A percentile compares a stretch with the other conserved stretches of the same genome.
These are phyloP conservation scores for Zoanthus sansibaricus DNA, from an alignment of 92 coral and sea anemone species.

Conservation along the genomic window DNA sequence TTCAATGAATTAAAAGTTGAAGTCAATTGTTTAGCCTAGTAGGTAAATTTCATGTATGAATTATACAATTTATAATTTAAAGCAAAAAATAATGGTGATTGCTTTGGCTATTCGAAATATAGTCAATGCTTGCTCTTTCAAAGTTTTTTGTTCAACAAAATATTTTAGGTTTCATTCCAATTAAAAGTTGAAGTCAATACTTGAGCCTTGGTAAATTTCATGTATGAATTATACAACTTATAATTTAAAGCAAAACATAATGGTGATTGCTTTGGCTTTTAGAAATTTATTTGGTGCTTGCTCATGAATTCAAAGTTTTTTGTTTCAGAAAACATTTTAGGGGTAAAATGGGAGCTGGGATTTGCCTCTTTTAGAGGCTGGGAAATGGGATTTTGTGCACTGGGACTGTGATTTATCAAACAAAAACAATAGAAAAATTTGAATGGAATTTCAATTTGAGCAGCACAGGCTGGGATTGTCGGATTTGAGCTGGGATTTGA, in stretches of 20 bases:
- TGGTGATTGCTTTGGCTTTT: neutral
- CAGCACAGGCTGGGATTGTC: no score
- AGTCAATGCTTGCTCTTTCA: neutral
- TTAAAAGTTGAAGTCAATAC: neutral
- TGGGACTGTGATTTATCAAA: no score
- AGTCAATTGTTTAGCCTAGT: no score
- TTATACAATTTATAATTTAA: no score
- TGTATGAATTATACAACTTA: conserved; percentile 3
- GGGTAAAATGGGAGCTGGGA: no score
- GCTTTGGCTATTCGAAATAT: no score
- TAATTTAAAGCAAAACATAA: conserved; percentile 7
- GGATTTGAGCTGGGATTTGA: no score
- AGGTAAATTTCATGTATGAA: neutral
- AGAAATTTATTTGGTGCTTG: conserved; percentile 6
- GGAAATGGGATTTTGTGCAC: no score
- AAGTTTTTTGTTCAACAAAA: neutral
- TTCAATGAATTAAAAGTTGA: no score
- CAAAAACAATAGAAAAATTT: no score
- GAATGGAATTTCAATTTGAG: no score
- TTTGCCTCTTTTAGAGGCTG: no score
- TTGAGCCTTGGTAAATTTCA: neutral
- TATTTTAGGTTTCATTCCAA: neutral
- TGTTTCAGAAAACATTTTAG: neutral
- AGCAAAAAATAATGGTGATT: neutral
- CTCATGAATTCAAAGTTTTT: conserved; percentile 1